Conservation (phyloP, 2,113 vertebrate genomes). For the Rissa tridactyla region DNA sequence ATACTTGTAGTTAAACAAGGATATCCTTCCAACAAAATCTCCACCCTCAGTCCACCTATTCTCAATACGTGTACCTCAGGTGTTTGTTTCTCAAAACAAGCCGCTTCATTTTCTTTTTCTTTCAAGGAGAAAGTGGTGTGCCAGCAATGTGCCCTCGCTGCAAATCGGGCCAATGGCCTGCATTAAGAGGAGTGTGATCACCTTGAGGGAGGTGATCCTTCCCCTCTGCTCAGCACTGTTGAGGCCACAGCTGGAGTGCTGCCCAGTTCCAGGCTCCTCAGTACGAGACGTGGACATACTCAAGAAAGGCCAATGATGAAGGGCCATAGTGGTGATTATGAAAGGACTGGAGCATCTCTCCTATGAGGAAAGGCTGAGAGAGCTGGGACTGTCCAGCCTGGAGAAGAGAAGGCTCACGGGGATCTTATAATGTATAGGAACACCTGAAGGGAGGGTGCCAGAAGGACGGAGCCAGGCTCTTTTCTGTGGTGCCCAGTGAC, state of each 20-base stretch:
- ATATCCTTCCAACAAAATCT: background rate
- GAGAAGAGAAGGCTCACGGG: background rate
- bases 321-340: background rate
- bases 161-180: background rate
- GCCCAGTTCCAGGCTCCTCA: background rate
- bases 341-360: background rate
- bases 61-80: background rate
- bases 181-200: background rate
- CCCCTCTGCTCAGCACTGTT: background rate
- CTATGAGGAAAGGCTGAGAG: background rate
- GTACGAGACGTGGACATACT: background rate
- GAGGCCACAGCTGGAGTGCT: background rate
- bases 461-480: background rate
- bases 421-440: accelerated
- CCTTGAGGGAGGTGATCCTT: background rate
- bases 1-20: background rate
- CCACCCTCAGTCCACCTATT: background rate
- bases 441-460: background rate
- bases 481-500: background rate
- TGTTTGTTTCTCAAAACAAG: background rate
- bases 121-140: background rate
- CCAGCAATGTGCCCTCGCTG: background rate
- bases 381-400: background rate
- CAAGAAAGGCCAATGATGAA: background rate
- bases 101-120: background rate